Percentiles rank a stretch among this genome's conserved stretches.
phyloP scores from a whole-genome alignment of 2,113 vertebrate species.

The Pygoscelis antarcticus region DNA sequence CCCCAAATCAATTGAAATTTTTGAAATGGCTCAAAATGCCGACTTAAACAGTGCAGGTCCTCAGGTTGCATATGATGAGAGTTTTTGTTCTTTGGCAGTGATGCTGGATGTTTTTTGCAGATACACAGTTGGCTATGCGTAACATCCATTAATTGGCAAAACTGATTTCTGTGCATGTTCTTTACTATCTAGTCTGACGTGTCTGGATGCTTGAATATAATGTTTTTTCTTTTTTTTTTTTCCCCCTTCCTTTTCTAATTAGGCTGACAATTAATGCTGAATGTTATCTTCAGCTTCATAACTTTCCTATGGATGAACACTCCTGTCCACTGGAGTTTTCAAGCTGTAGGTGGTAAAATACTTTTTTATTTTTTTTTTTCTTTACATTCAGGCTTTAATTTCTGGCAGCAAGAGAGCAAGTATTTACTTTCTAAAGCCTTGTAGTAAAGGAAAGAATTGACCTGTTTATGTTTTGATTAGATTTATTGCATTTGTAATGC shows the following conservation, averaged over 20 bases:
- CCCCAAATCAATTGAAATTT: neutral
- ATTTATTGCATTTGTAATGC: neutral
- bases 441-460: neutral
- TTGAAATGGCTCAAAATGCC: neutral
- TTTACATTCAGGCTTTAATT: neutral
- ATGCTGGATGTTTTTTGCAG: neutral
- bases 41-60: neutral
- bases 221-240: neutral
- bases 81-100: neutral
- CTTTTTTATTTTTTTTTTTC: neutral
- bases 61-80: neutral
- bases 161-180: neutral
- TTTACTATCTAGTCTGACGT: neutral
- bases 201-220: neutral
- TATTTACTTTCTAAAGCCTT: neutral
- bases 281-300: slow-evolving; percentile 98
- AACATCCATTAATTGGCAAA: neutral
- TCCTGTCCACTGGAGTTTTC: slow-evolving; percentile 98
- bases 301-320: slow-evolving; percentile 98
- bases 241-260: slow-evolving; percentile 66
- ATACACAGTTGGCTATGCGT: neutral
- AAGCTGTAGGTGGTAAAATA: slow-evolving; percentile 91
- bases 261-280: slow-evolving; percentile 99
- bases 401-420: neutral
- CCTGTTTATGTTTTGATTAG: neutral